These are phyloP conservation scores for Apis mellifera DNA, from an alignment of 1,140 invertebrate species.

Conservation along the genomic window DNA sequence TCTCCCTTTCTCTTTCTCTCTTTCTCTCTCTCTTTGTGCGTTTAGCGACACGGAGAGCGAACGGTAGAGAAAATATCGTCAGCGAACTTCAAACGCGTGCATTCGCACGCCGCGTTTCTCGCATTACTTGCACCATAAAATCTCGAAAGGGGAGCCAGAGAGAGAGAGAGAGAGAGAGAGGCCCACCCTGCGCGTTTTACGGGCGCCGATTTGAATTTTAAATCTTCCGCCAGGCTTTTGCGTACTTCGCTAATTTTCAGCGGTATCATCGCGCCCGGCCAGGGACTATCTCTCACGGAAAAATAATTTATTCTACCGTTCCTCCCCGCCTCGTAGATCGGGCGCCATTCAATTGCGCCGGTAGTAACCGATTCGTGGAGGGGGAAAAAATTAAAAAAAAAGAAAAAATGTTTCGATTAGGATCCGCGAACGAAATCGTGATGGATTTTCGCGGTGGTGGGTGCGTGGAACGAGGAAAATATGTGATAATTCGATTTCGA, in stretches of 20 bases:
- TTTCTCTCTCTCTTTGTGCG: background rate
- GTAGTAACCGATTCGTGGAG: background rate
- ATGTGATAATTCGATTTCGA: background rate
- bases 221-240: conserved; percentile 53
- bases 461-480: background rate
- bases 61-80: conserved; percentile 48
- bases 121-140: conserved; percentile 61
- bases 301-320: conserved; percentile 25
- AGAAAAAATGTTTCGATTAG: background rate
- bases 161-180: background rate
- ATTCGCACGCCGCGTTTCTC: conserved; percentile 43
- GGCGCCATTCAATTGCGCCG: conserved; percentile 14
- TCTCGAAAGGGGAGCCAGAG: conserved; percentile 40
- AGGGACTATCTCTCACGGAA: background rate
- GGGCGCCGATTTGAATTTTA: conserved; percentile 65
- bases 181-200: conserved; percentile 52
- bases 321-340: background rate
- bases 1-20: too few species aligned
- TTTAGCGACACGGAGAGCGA: conserved; percentile 15
- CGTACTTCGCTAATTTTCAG: conserved; percentile 64
- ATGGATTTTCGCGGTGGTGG: background rate
- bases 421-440: background rate
- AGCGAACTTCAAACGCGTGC: conserved; percentile 57
- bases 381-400: too few species aligned
- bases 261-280: conserved; percentile 7